A percentile compares a stretch with the other conserved stretches of the same genome.
Conservation (phyloP, 1,140 invertebrate genomes). For the Portunus trituberculatus region DNA sequence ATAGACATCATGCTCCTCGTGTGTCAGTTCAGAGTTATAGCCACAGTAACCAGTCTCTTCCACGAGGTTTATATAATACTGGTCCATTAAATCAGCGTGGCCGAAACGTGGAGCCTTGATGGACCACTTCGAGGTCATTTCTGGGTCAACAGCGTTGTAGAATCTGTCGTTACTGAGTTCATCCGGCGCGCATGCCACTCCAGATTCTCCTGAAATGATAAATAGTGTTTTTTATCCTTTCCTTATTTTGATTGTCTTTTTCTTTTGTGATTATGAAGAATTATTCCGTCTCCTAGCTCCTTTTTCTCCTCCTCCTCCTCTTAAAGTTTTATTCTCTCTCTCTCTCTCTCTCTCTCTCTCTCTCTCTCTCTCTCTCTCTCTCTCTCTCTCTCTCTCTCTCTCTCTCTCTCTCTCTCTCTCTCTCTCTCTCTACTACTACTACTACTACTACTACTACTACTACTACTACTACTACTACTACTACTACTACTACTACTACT, state of each 20-base stretch:
- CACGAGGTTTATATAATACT: constrained; percentile 47
- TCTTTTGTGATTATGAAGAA: no score
- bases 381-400: no score
- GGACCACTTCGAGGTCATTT: constrained; percentile 72
- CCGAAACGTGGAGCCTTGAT: constrained; percentile 78
- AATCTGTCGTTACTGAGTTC: constrained; percentile 76
- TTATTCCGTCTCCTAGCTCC: no score
- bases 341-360: no score
- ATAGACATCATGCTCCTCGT: neutral
- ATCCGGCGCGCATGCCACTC: constrained; percentile 75
- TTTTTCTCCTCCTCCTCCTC: neutral
- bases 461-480: neutral
- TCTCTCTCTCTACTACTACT: neutral
- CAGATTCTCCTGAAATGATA: neutral
- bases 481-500: neutral
- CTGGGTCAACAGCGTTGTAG: constrained; percentile 75
- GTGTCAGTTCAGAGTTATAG: neutral
- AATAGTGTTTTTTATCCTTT: neutral
- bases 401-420: no score
- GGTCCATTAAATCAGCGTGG: constrained; percentile 78
- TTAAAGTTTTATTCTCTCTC: no score
- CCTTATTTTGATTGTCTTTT: no score
- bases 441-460: neutral
- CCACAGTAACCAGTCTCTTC: constrained; percentile 49
- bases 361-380: neutral